Evolutionary conservation across 2,113 vertebrate genomes (phyloP).

Genomic region (Anser cygnoides): DNA sequence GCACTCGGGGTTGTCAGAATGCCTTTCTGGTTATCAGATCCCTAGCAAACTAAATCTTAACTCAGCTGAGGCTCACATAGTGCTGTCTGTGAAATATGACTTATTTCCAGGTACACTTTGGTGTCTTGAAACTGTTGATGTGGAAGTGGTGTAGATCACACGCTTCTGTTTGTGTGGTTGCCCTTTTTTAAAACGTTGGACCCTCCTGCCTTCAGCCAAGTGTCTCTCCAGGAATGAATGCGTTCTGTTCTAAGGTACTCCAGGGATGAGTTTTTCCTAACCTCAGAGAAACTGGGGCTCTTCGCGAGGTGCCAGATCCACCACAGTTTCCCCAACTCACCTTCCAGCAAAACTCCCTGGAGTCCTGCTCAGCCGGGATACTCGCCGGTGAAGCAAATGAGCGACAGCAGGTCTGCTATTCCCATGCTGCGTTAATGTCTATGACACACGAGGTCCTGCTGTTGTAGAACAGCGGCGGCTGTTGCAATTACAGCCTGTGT

Average conservation of each 20-base stretch:
- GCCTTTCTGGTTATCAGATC: background rate
- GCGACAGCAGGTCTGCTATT: background rate
- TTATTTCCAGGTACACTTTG: background rate
- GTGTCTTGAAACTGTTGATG: background rate
- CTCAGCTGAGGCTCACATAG: background rate
- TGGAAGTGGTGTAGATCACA: background rate
- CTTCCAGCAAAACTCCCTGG: background rate
- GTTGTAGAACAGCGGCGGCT: background rate
- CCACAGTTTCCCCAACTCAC: background rate
- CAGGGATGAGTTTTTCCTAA: background rate
- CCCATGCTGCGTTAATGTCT: background rate
- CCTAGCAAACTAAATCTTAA: background rate
- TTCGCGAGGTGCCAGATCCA: background rate
- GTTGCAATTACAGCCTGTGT: background rate
- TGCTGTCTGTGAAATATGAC: background rate
- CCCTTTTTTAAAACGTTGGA: too few species aligned
- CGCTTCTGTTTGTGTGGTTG: background rate
- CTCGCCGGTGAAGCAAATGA: background rate
- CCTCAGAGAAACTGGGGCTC: background rate
- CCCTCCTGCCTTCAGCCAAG: background rate
- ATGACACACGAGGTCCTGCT: background rate
- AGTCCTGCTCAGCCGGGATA: background rate
- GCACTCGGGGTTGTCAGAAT: background rate
- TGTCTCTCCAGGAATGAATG: background rate
- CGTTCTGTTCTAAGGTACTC: background rate